Evolutionary conservation across 2,113 vertebrate species (phyloP), one percentile per base, ranked within the genome.

Genomic region (Urocitellus parryii): DNA sequence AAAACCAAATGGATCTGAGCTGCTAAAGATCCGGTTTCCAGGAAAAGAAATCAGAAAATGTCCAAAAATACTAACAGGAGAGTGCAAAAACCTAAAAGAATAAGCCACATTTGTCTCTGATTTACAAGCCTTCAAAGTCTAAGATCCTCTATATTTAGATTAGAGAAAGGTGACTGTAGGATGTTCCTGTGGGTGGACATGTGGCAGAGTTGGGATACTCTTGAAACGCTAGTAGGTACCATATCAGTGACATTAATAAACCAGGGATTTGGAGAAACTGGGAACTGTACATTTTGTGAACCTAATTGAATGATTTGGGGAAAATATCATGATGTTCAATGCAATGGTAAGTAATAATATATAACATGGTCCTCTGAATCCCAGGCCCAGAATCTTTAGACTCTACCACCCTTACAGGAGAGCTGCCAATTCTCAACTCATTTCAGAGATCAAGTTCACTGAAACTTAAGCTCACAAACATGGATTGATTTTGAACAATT

Each of bases 61-160:
- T 65, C 56, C 6, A 93, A 90, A 96, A 88, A 63, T 85, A 74
- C 48, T 72, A 89, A 65, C 1, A 32, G 18, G 2, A 76, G 8
- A 70, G 34, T 67, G 77, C 2, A 37, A 37, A 61, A 16, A 27
- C 34, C 37, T 88, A 61, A 94, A 51, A 63, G 22, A 96, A 58
- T 6, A 82, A 88, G 29, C 32, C 4, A 67, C 58, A 6, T 48
- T 87, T 90, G 32, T 73, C 76, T 93, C 79, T 89, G 70, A 93
- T 86, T 93, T 83, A 89, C 80, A 34, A 17, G n/a, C 6, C 42
- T 89, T 94, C 82, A 37, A 90, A 83, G 4, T 93, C 86, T 91
- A 85, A 77, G 25, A 13, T 77, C 92, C 9, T 70, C 13, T 84
- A 3, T 65, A 5, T 78, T 76, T 65, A 25, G 32, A 56, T 70